Evolutionary conservation across 2,113 vertebrate species (phyloP).

Genomic region (Plotosus lineatus): DNA sequence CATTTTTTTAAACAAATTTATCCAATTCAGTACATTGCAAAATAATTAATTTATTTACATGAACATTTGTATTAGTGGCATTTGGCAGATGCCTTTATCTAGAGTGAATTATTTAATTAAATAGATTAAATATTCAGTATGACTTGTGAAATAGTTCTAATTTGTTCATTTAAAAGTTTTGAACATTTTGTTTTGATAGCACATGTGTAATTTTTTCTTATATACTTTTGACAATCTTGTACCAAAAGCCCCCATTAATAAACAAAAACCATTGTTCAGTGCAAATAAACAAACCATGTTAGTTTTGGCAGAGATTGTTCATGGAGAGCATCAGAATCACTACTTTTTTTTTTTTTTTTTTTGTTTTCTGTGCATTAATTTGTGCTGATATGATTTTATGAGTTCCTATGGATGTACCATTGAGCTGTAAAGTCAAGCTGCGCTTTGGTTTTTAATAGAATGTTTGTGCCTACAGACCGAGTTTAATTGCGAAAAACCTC

Average conservation of each 20-base stretch:
- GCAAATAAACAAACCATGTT: background rate
- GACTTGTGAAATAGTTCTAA: background rate
- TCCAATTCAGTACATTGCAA: background rate
- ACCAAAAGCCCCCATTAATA: too few relatives aligned
- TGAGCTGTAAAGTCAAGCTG: constrained; percentile 25
- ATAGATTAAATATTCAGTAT: background rate
- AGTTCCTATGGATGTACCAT: background rate
- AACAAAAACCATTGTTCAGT: background rate
- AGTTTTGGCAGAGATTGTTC: background rate
- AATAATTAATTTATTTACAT: background rate
- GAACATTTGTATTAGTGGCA: too few relatives aligned
- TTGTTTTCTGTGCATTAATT: background rate
- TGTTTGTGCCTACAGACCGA: background rate
- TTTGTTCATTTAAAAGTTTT: background rate
- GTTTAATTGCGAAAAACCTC: constrained; percentile 18
- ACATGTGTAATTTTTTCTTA: too few relatives aligned
- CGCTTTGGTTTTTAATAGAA: background rate
- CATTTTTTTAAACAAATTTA: background rate
- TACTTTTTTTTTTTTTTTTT: background rate
- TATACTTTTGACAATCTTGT: too few relatives aligned
- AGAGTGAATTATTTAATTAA: too few relatives aligned
- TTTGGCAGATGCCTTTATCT: too few relatives aligned
- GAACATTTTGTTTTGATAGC: too few relatives aligned
- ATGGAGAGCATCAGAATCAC: constrained; percentile 9
- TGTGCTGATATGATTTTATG: background rate